These are phyloP conservation scores for Apostichopus californicus DNA, from an alignment of 35 echinoderm and acorn worm genomes.

Conservation along the genomic window DNA sequence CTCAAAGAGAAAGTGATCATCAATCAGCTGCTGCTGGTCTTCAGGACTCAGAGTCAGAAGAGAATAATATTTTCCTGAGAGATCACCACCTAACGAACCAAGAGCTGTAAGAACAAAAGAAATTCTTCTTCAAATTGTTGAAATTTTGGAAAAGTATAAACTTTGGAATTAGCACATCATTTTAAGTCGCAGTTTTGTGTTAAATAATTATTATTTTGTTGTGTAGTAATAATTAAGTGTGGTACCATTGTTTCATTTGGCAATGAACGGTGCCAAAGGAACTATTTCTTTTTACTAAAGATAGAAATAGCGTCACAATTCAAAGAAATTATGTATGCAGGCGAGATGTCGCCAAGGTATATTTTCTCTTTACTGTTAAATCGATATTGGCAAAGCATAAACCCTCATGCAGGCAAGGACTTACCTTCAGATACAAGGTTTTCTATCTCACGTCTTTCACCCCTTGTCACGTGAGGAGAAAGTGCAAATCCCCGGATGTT, in stretches of 20 bases:
- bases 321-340: too few relatives aligned
- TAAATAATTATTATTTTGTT: not conserved
- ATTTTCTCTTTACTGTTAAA: not conserved
- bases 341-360: too few relatives aligned
- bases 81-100: constrained; percentile 52
- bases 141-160: too few relatives aligned
- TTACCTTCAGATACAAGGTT: constrained; percentile 71
- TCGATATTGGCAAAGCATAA: too few relatives aligned
- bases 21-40: constrained; percentile 84
- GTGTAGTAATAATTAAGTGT: not conserved
- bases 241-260: too few relatives aligned
- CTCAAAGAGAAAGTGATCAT: constrained; percentile 90
- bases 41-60: constrained; percentile 57
- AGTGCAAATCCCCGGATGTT: constrained; percentile 77
- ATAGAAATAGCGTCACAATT: too few relatives aligned
- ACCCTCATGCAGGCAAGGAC: not conserved
- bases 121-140: too few relatives aligned
- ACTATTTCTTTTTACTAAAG: too few relatives aligned
- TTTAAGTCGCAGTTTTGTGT: not conserved
- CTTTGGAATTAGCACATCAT: not conserved
- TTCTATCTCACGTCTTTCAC: constrained; percentile 78
- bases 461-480: constrained; percentile 67
- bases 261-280: too few relatives aligned
- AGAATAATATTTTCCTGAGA: constrained; percentile 79
- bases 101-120: constrained; percentile 28